Conservation (phyloP, 2,797 vertebrate genomes). For the Gorsachius magnificus region DNA sequence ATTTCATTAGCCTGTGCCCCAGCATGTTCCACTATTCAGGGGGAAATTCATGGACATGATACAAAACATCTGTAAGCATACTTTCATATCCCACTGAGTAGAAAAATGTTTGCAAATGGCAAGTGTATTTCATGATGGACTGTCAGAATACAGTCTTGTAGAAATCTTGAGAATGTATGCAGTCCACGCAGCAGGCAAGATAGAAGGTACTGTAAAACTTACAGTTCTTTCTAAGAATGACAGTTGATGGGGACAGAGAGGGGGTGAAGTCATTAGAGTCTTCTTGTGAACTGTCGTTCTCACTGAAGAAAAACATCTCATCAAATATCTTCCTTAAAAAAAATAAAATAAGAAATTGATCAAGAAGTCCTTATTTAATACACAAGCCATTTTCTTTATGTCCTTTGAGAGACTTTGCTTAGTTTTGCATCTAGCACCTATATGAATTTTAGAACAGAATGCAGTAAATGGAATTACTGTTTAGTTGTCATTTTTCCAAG, state of each 20-base stretch:
- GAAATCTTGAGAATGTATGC: neutral
- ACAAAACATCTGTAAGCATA: neutral
- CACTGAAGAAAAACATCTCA: neutral
- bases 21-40: neutral
- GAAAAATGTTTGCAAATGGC: neutral
- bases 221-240: neutral
- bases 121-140: neutral
- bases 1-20: neutral
- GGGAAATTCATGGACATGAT: neutral
- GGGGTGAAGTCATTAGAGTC: neutral
- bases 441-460: neutral
- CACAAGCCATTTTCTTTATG: neutral
- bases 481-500: neutral
- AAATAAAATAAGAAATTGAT: fast-evolving
- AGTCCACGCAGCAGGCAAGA: neutral
- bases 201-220: neutral
- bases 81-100: neutral
- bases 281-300: neutral
- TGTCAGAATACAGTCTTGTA: neutral
- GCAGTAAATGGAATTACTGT: neutral
- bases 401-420: neutral
- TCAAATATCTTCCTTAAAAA: neutral
- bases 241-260: neutral
- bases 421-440: neutral
- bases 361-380: neutral